Conservation (phyloP, 2,797 vertebrate genomes). For the Chelon labrosus region DNA sequence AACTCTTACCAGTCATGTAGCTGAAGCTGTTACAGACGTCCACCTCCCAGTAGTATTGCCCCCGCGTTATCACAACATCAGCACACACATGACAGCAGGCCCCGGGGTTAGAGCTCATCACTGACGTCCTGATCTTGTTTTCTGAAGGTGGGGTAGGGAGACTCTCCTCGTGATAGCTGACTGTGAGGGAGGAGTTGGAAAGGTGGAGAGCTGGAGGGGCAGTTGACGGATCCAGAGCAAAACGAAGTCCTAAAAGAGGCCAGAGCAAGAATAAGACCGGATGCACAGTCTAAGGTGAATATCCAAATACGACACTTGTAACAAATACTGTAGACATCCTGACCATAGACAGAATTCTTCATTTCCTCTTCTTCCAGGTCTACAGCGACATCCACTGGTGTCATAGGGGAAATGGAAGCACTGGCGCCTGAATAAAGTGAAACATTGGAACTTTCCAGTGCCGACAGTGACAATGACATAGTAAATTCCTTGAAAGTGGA, state of each 20-base stretch:
- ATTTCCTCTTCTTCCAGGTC: slow-evolving; percentile 81
- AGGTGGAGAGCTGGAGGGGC: slow-evolving; percentile 65
- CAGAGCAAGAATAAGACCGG: background rate
- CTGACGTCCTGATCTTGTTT: background rate
- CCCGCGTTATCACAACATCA: slow-evolving; percentile 67
- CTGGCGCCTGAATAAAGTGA: slow-evolving; percentile 10
- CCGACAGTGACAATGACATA: background rate
- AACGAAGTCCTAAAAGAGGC: slow-evolving; percentile 63
- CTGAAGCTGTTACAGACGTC: slow-evolving; percentile 82
- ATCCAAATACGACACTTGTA: background rate
- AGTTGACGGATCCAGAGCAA: slow-evolving; percentile 71
- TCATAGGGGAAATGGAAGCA: slow-evolving; percentile 14
- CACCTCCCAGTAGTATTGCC: slow-evolving; percentile 85
- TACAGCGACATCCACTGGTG: slow-evolving; percentile 65
- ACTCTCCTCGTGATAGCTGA: slow-evolving; percentile 51
- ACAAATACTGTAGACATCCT: background rate
- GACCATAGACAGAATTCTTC: slow-evolving; percentile 75
- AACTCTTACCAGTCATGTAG: slow-evolving; percentile 79
- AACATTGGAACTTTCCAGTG: background rate
- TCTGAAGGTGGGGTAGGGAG: background rate
- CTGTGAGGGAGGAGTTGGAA: slow-evolving; percentile 70
- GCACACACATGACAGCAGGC: slow-evolving; percentile 58
- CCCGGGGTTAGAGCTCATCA: slow-evolving; percentile 18
- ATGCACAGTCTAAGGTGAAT: background rate
- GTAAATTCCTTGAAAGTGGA: background rate